These are phyloP conservation scores for Coenonympha glycerion DNA, from an alignment of 2,888 invertebrate genomes.

Conservation along the genomic window DNA sequence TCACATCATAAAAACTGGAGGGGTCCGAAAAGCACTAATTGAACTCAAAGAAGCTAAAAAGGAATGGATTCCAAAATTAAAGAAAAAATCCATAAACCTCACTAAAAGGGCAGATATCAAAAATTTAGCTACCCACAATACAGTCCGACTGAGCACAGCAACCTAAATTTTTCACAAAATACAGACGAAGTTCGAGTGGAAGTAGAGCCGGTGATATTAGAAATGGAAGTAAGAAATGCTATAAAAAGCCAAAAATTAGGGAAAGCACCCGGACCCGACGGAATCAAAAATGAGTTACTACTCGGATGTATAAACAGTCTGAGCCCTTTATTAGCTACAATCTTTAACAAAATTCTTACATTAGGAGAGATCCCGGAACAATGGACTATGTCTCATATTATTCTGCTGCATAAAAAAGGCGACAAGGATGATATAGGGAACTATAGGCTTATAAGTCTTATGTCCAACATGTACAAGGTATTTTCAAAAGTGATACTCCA, in stretches of 20 bases:
- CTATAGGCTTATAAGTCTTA: conserved; percentile 26
- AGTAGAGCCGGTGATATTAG: no score
- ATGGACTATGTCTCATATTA: conserved; percentile 32
- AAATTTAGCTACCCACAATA: no score
- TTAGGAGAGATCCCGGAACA: conserved; percentile 26
- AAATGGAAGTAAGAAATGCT: no score
- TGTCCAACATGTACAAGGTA: conserved; percentile 19
- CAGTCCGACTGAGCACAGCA: no score
- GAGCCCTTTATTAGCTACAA: conserved; percentile 23
- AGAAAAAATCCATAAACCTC: no score
- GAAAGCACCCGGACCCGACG: conserved; percentile 32
- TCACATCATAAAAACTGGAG: conserved; percentile 10
- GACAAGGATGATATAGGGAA: conserved; percentile 27
- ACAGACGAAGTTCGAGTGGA: no score
- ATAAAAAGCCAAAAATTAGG: conserved; percentile 32
- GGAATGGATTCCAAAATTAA: no score
- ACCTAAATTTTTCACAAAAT: no score
- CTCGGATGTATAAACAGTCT: conserved; percentile 17
- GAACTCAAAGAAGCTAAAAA: no score
- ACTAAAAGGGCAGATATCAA: no score
- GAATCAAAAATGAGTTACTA: conserved; percentile 30
- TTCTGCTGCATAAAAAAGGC: conserved; percentile 31
- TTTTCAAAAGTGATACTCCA: conserved; percentile 26
- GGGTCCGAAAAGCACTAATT: no score
- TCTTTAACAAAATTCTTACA: conserved; percentile 30